phyloP scores from a whole-genome alignment of 2,113 vertebrate genomes.

The Gopherus flavomarginatus region DNA sequence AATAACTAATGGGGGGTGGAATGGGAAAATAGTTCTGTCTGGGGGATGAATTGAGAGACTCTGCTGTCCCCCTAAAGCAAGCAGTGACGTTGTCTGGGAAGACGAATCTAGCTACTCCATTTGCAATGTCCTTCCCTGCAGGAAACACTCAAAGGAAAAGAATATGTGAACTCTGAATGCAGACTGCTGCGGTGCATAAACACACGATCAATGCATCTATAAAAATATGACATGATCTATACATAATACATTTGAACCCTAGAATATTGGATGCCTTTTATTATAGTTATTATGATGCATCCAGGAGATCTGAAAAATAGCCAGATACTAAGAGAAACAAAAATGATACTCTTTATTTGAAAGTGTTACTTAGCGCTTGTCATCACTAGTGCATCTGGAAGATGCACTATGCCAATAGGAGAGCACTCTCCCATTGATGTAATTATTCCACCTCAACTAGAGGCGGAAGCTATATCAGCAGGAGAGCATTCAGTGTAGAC shows the following conservation, averaged over 20 bases:
- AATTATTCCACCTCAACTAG: too few relatives aligned
- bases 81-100: neutral
- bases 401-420: too few relatives aligned
- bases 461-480: too few relatives aligned
- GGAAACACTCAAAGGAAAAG: conserved; percentile 51
- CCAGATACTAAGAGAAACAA: conserved; percentile 44
- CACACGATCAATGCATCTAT: conserved; percentile 62
- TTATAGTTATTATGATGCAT: conserved; percentile 55
- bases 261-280: conserved; percentile 59
- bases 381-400: too few relatives aligned
- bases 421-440: too few relatives aligned
- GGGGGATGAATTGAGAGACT: neutral
- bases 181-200: conserved; percentile 47
- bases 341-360: conserved; percentile 66
- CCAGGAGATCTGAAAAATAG: conserved; percentile 53
- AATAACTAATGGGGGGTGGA: neutral
- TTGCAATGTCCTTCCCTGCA: conserved; percentile 28
- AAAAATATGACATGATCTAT: conserved; percentile 46
- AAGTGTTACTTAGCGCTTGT: conserved; percentile 27
- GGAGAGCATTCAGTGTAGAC: too few relatives aligned
- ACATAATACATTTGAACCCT: conserved; percentile 29
- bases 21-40: neutral
- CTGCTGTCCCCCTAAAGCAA: neutral
- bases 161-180: conserved; percentile 43
- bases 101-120: neutral